Evolutionary conservation across 2,888 invertebrate genomes (phyloP), one percentile per base, ranked within the genome.

Genomic region (Mongoloraphidia duomilia): DNA sequence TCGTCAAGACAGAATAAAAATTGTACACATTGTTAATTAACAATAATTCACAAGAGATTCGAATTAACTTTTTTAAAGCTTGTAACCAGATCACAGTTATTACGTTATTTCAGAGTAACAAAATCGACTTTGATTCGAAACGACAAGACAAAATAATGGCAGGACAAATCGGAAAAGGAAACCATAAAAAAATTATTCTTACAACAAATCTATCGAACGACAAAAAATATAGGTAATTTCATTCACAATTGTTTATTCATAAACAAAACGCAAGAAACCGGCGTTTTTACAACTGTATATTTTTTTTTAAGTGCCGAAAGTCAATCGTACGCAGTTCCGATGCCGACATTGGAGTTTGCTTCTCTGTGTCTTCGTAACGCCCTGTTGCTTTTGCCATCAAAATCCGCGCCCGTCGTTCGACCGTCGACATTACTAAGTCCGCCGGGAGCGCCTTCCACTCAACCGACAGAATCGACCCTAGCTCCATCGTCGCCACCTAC

Each of bases 261-360:
- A 50, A 59, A 17, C 57, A 59, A 39, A 52, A 56, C n/a, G 59
- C 58, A 44, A 35, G 34, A n/a, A 55, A 53, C 6, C 52, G 56
- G 26, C 26, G 26, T 26, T 26, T 26, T 13, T 56, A 56, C 26
- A 54, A 58, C 41, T 40, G 52, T 44, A 49, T 62, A 49, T 36
- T 38, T 55, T 37, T 48, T 33, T 54, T 63, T 45, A 54, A 74
- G 74, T 55, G 66, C 70, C 9, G 76, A 78, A 55, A 79, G 80
- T 46, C 80, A 85, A 58, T 84, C 88, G 1, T 84, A 84, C 60
- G 90, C 90, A 2, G 86, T 91, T 56, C 92, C 93, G 13, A 83
- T 86, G 45, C 78, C 91, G 8, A 89, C 88, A 8, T 67, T 95
- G 57, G 91, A 93, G 69, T 95, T 94, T 72, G 93, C 89, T 4